These are phyloP conservation scores for Lanius collurio DNA, from an alignment of 2,113 vertebrate genomes.

Conservation along the genomic window DNA sequence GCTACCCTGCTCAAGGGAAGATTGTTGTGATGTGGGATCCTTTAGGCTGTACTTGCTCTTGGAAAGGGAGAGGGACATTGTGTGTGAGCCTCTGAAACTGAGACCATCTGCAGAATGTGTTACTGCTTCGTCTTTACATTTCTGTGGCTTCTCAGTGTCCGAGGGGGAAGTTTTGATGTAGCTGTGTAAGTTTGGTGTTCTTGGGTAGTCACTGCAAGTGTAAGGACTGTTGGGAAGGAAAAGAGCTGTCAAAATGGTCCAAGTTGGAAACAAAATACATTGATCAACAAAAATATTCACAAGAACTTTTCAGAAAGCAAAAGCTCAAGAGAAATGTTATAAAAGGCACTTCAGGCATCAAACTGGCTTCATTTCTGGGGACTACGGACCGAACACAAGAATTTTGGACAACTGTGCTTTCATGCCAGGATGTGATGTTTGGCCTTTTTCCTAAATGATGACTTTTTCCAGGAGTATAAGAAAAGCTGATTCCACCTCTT, in stretches of 20 bases:
- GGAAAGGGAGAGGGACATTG: neutral
- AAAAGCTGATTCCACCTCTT: neutral
- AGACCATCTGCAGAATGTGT: neutral
- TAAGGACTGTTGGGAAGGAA: neutral
- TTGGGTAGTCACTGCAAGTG: neutral
- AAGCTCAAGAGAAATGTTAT: neutral
- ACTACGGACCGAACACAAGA: neutral
- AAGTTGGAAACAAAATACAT: neutral
- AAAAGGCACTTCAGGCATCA: neutral
- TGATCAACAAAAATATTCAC: neutral
- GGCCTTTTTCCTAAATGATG: neutral
- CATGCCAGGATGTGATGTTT: neutral
- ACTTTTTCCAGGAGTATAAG: neutral
- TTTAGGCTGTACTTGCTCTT: neutral
- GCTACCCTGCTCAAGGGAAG: neutral
- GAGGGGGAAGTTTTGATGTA: neutral
- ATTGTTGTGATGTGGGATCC: neutral
- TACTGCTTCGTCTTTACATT: neutral
- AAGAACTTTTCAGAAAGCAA: neutral
- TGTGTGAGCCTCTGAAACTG: neutral
- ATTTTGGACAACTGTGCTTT: neutral
- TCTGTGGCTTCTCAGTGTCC: neutral
- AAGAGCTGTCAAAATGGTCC: neutral
- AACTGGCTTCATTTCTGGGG: neutral
- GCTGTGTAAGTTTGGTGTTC: neutral